Conservation (phyloP, 2,797 vertebrate species). For the Poeciliopsis presidionis region DNA sequence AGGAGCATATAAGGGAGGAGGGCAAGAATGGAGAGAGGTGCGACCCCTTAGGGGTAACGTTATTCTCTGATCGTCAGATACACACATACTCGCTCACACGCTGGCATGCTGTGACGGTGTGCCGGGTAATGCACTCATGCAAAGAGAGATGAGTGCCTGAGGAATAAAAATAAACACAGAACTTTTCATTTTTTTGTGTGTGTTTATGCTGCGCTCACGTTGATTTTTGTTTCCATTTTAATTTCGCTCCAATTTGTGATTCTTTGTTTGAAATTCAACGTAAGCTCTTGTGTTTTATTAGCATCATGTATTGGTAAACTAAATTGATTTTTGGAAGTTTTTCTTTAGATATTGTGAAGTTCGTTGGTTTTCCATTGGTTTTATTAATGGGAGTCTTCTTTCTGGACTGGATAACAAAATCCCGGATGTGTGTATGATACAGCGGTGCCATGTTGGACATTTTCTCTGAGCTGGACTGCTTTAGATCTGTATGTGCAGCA, state of each 20-base stretch:
- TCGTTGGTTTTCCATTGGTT: neutral
- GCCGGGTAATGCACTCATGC: slow-evolving; percentile 71
- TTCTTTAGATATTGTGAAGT: neutral
- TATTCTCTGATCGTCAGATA: slow-evolving; percentile 72
- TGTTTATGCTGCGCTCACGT: slow-evolving; percentile 31
- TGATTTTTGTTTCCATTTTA: slow-evolving; percentile 30
- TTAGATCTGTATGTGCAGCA: slow-evolving; percentile 54
- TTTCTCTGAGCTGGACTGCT: slow-evolving; percentile 44
- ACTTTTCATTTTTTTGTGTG: slow-evolving; percentile 43
- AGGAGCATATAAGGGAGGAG: slow-evolving; percentile 49
- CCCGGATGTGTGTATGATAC: slow-evolving; percentile 17
- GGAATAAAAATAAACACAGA: slow-evolving; percentile 69
- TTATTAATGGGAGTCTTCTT: slow-evolving; percentile 21
- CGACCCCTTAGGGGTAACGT: slow-evolving; percentile 73
- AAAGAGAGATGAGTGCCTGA: slow-evolving; percentile 67
- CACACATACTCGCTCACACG: slow-evolving; percentile 53
- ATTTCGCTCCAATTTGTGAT: slow-evolving; percentile 13
- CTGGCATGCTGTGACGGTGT: slow-evolving; percentile 55
- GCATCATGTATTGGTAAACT: neutral
- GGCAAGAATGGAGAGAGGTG: slow-evolving; percentile 68
- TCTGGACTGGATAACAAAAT: slow-evolving; percentile 33
- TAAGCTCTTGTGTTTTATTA: neutral
- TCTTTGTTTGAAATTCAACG: slow-evolving; percentile 1
- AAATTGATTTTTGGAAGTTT: neutral
- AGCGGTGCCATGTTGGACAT: slow-evolving; percentile 47